Evolutionary conservation across 2,113 vertebrate species (phyloP).

Genomic region (Atherinomorus stipes): DNA sequence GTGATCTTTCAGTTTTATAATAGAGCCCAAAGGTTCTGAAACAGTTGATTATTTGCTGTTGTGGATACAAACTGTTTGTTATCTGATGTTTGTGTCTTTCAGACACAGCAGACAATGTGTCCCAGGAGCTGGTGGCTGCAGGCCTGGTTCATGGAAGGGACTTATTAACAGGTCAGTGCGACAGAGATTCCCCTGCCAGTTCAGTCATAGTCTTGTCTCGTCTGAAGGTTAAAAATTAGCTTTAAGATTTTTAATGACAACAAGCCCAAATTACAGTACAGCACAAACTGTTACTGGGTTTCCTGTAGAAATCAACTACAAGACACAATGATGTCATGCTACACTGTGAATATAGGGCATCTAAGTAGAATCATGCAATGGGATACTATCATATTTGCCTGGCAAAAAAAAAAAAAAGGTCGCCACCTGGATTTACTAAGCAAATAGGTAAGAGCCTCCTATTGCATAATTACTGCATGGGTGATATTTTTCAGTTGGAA

Average conservation of each 20-base stretch:
- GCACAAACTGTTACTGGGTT: not conserved
- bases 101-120: conserved; percentile 98
- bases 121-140: conserved; percentile 97
- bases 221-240: conserved; percentile 6
- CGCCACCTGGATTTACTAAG: too few species aligned
- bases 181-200: not conserved
- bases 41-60: not conserved
- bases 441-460: too few species aligned
- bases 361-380: too few species aligned
- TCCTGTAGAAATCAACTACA: not conserved
- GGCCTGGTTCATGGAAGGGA: conserved; percentile 97
- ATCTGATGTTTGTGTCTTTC: conserved; percentile 30
- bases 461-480: too few species aligned
- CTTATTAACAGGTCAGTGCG: conserved; percentile 93
- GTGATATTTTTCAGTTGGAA: too few species aligned
- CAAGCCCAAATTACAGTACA: too few species aligned
- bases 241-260: too few species aligned
- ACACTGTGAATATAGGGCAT: too few species aligned
- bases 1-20: not conserved
- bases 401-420: too few species aligned
- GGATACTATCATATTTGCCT: too few species aligned
- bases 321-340: too few species aligned
- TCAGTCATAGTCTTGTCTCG: not conserved
- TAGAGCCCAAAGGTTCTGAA: not conserved
- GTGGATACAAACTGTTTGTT: not conserved